These are phyloP conservation scores for Monarcha castaneiventris DNA, from an alignment of 2,113 vertebrate genomes.

Conservation along the genomic window DNA sequence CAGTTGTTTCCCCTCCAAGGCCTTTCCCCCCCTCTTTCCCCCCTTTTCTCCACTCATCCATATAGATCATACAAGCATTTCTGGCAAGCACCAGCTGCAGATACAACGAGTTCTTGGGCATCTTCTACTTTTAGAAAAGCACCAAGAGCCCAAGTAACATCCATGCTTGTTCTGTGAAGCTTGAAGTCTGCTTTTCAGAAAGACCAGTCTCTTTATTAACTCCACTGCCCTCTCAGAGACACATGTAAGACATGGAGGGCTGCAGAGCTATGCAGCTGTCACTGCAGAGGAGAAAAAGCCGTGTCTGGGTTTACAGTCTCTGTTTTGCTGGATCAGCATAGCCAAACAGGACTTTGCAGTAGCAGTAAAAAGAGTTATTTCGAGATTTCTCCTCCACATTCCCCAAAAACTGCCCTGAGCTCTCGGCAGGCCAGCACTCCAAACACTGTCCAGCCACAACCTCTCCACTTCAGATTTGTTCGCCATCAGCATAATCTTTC, in stretches of 20 bases:
- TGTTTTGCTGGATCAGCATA: not conserved
- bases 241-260: not conserved
- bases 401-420: not conserved
- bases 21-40: not conserved
- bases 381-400: not conserved
- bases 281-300: not conserved
- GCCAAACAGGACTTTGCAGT: not conserved
- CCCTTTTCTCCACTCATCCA: slow-evolving; percentile 37
- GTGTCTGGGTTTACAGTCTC: not conserved
- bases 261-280: not conserved
- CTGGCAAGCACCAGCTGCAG: slow-evolving; percentile 63
- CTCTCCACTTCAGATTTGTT: not conserved
- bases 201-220: not conserved
- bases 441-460: not conserved
- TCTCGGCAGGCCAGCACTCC: not conserved
- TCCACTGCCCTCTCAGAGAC: not conserved
- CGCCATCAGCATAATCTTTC: not conserved
- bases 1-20: slow-evolving; percentile 24
- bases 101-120: slow-evolving; percentile 19
- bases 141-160: slow-evolving; percentile 24
- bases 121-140: slow-evolving; percentile 59
- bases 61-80: slow-evolving; percentile 5
- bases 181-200: not conserved
- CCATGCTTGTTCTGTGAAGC: not conserved
- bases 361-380: not conserved